Conservation (phyloP, 2,113 vertebrate species). For the Rhineura floridana region DNA sequence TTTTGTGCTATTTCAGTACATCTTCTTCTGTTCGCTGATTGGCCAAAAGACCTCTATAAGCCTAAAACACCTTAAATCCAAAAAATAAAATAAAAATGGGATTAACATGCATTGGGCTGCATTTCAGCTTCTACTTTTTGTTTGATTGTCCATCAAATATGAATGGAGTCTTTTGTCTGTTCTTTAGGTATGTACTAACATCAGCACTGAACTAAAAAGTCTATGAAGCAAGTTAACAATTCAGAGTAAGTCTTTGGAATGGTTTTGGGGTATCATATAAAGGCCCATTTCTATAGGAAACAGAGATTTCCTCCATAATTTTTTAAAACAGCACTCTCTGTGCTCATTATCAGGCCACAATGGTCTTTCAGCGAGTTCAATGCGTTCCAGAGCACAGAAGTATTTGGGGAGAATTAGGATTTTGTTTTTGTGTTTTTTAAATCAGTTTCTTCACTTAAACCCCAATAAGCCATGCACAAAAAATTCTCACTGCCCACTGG, state of each 20-base stretch:
- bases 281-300: slow-evolving; percentile 49
- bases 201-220: slow-evolving; percentile 43
- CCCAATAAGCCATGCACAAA: slow-evolving; percentile 49
- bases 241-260: slow-evolving; percentile 40
- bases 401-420: slow-evolving; percentile 50
- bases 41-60: too few species aligned
- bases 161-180: slow-evolving; percentile 54
- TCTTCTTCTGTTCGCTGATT: neutral
- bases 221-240: slow-evolving; percentile 38
- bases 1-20: neutral
- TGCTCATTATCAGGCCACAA: slow-evolving; percentile 62
- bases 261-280: slow-evolving; percentile 36
- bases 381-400: slow-evolving; percentile 47
- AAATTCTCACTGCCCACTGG: slow-evolving; percentile 62
- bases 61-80: neutral
- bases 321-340: slow-evolving; percentile 18
- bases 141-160: slow-evolving; percentile 1
- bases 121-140: slow-evolving; percentile 50
- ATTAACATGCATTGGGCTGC: neutral
- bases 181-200: slow-evolving; percentile 53
- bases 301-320: slow-evolving; percentile 42
- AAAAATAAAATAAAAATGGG: neutral
- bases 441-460: slow-evolving; percentile 60
- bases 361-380: slow-evolving; percentile 60
- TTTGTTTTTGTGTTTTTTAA: slow-evolving; percentile 45